Evolutionary conservation across 2,797 vertebrate species (phyloP).

Genomic region (Rhabdomys pumilio): DNA sequence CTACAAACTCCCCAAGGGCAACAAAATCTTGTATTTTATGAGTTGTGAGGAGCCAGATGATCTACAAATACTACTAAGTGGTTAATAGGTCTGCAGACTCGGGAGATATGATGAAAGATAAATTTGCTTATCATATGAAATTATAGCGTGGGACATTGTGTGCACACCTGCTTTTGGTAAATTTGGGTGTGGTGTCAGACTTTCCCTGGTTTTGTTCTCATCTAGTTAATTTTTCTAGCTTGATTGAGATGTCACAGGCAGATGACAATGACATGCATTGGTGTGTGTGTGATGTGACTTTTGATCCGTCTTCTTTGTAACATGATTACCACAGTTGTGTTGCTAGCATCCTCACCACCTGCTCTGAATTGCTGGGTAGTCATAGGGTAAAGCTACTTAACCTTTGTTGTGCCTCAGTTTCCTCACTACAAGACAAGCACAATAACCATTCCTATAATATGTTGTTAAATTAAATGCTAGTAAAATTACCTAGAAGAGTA

Average conservation of each 20-base stretch:
- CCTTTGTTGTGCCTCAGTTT: constrained; percentile 21
- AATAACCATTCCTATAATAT: constrained; percentile 10
- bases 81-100: not conserved
- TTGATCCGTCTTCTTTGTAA: not conserved
- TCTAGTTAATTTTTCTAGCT: not conserved
- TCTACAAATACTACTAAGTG: constrained; percentile 56
- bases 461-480: not conserved
- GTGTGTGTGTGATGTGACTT: not conserved
- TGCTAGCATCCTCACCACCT: not conserved
- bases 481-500: not conserved
- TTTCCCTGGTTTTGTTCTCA: not conserved
- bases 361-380: constrained; percentile 8
- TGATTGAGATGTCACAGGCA: not conserved
- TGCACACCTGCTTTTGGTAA: not conserved
- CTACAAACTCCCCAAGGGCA: not conserved
- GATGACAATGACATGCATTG: not conserved
- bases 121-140: constrained; percentile 20
- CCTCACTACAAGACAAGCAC: not conserved
- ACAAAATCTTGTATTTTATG: constrained; percentile 58
- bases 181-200: not conserved
- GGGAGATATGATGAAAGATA: constrained; percentile 12
- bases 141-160: not conserved
- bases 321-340: not conserved
- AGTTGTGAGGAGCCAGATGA: not conserved
- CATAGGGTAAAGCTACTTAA: not conserved